These are phyloP conservation scores for Resseliella maxima DNA, from an alignment of 2,888 invertebrate genomes.

Conservation along the genomic window DNA sequence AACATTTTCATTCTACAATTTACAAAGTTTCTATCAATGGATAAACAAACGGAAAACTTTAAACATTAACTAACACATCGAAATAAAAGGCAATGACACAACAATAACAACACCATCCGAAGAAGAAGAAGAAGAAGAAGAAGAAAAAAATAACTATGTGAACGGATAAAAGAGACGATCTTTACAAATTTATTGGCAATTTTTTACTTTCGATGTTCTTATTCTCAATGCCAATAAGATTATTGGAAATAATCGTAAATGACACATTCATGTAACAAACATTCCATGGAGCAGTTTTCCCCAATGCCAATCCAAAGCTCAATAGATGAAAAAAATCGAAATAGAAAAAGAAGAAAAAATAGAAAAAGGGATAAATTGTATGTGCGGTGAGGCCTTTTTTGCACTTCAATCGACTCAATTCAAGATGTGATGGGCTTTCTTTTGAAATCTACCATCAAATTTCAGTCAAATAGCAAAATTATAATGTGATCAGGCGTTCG, in stretches of 20 bases:
- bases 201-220: conserved; percentile 42
- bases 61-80: conserved; percentile 30
- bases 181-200: conserved; percentile 22
- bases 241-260: conserved; percentile 50
- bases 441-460: conserved; percentile 37
- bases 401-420: conserved; percentile 47
- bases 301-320: no score
- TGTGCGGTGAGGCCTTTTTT: conserved; percentile 11
- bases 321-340: not conserved
- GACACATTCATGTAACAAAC: conserved; percentile 23
- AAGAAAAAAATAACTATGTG: not conserved
- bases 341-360: not conserved
- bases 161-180: not conserved
- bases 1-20: conserved; percentile 3
- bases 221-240: conserved; percentile 17
- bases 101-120: no score
- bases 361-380: conserved; percentile 5
- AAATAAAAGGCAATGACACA: not conserved
- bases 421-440: not conserved
- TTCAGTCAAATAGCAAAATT: conserved; percentile 51
- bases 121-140: not conserved
- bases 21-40: not conserved
- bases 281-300: not conserved
- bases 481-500: conserved; percentile 31
- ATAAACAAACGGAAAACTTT: conserved; percentile 26